Evolutionary conservation across 2,113 vertebrate genomes (phyloP).

Genomic region (Bufo bufo): DNA sequence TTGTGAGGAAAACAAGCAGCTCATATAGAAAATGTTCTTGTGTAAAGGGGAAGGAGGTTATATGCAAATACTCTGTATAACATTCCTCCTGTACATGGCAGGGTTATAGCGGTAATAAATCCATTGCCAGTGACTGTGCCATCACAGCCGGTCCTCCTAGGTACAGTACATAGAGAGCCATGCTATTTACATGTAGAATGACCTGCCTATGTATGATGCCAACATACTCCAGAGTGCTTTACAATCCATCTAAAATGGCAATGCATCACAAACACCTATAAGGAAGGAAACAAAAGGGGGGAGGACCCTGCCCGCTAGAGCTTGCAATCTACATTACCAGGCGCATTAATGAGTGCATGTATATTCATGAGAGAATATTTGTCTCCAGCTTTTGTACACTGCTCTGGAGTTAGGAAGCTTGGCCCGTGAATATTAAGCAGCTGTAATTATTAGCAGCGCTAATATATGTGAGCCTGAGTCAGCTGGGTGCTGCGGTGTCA

Average conservation of each 20-base stretch:
- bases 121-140: neutral
- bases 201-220: neutral
- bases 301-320: neutral
- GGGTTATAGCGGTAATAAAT: conserved; percentile 39
- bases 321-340: conserved; percentile 18
- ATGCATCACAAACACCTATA: neutral
- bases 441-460: conserved; percentile 59
- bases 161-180: conserved; percentile 1
- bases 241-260: neutral
- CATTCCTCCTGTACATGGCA: conserved; percentile 45
- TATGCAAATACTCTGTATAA: conserved; percentile 51
- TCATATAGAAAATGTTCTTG: conserved; percentile 45
- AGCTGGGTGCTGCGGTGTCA: conserved; percentile 56
- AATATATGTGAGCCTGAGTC: conserved; percentile 58
- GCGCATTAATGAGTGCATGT: conserved; percentile 2
- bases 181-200: neutral
- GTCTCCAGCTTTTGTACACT: conserved; percentile 14
- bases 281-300: neutral
- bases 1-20: conserved; percentile 46
- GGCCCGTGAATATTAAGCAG: conserved; percentile 57
- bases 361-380: conserved; percentile 13
- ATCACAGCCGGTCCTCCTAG: neutral
- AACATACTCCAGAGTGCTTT: neutral
- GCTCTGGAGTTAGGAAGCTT: conserved; percentile 44
- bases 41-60: conserved; percentile 55